Evolutionary conservation across 2,888 invertebrate genomes (phyloP).

Genomic region (Zaprionus lineosus): DNA sequence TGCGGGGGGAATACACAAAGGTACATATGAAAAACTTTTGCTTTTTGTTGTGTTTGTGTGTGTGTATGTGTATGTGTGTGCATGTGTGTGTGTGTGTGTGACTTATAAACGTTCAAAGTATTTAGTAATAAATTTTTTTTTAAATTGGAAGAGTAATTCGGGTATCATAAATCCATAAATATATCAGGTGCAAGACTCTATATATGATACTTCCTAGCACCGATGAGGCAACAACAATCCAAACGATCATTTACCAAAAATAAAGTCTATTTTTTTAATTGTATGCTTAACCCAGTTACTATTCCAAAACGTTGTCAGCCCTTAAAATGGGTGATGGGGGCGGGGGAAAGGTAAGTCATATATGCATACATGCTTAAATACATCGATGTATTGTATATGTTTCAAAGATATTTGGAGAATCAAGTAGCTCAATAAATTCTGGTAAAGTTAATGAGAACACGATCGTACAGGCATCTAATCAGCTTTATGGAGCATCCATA

Average conservation of each 20-base stretch:
- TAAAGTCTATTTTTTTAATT: slow-evolving; percentile 10
- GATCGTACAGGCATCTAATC: slow-evolving; percentile 39
- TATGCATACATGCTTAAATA: too few species aligned
- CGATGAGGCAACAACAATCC: slow-evolving; percentile 38
- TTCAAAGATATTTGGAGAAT: slow-evolving; percentile 4
- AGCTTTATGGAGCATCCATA: slow-evolving; percentile 68
- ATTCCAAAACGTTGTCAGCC: slow-evolving; percentile 12
- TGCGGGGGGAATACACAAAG: slow-evolving; percentile 25
- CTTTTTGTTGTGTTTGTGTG: slow-evolving; percentile 36
- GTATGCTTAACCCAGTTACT: slow-evolving; percentile 59
- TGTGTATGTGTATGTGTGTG: background rate
- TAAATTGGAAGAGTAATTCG: slow-evolving; percentile 71
- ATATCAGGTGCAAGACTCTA: slow-evolving; percentile 65
- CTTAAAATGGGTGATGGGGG: background rate
- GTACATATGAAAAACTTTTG: slow-evolving; percentile 45
- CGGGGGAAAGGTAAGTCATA: background rate
- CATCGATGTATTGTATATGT: too few species aligned
- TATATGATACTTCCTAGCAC: slow-evolving; percentile 28
- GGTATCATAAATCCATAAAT: slow-evolving; percentile 75
- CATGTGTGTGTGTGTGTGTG: slow-evolving; percentile 39
- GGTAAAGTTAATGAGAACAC: slow-evolving; percentile 31
- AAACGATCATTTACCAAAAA: background rate
- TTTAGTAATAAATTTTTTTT: slow-evolving; percentile 70
- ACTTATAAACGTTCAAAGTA: slow-evolving; percentile 63
- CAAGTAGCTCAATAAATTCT: slow-evolving; percentile 37